Conservation (phyloP, 2,888 invertebrate species). For the Drosophila aldrichi region DNA sequence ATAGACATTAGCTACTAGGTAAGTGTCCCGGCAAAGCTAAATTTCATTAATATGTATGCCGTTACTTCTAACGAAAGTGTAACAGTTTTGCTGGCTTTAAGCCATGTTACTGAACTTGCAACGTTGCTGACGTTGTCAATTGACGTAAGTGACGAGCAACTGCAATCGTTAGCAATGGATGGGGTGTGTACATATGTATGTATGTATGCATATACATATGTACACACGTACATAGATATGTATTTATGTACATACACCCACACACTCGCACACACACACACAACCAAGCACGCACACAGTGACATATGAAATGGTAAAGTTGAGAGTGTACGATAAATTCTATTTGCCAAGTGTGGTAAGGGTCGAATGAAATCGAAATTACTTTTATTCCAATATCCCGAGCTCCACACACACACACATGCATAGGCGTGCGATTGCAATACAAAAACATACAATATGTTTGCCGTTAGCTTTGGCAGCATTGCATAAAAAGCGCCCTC, state of each 20-base stretch:
- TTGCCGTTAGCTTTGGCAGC: slow-evolving; percentile 29
- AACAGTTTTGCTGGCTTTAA: neutral
- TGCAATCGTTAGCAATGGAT: slow-evolving; percentile 9
- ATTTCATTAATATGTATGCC: neutral
- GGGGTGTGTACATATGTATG: neutral
- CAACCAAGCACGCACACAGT: neutral
- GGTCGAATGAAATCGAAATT: slow-evolving; percentile 60
- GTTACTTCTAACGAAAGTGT: slow-evolving; percentile 2
- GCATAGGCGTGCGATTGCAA: slow-evolving; percentile 9
- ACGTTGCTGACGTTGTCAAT: slow-evolving; percentile 31
- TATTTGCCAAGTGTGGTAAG: slow-evolving; percentile 16
- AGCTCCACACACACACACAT: slow-evolving; percentile 3
- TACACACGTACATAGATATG: neutral
- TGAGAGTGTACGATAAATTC: slow-evolving; percentile 45
- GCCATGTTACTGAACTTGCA: slow-evolving; percentile 13
- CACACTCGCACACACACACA: neutral
- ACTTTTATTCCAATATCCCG: slow-evolving; percentile 37
- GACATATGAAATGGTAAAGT: slow-evolving; percentile 65
- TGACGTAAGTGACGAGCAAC: slow-evolving; percentile 30
- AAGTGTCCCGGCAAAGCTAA: neutral
- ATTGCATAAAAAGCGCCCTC: slow-evolving; percentile 63
- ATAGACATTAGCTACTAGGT: neutral
- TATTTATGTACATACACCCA: neutral
- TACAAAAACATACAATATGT: slow-evolving; percentile 19
- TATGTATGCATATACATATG: neutral